phyloP scores from a whole-genome alignment of 2,113 vertebrate species.

The Pygoscelis adeliae region DNA sequence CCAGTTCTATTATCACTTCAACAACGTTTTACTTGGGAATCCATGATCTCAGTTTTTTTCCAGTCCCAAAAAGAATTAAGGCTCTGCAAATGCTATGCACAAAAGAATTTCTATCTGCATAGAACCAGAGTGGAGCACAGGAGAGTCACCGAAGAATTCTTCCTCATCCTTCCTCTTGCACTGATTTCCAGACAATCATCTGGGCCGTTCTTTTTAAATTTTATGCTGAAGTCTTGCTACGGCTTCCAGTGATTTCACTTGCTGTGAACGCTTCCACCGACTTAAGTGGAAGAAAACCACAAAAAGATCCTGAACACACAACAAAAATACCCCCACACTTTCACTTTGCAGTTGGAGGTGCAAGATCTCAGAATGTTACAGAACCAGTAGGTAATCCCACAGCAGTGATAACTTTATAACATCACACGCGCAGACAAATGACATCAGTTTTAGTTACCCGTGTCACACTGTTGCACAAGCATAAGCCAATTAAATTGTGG shows the following conservation, averaged over 20 bases:
- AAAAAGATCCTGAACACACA: background rate
- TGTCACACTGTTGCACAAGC: background rate
- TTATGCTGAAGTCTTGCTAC: background rate
- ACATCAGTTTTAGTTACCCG: background rate
- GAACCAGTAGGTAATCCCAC: background rate
- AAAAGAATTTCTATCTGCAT: background rate
- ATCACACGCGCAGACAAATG: background rate
- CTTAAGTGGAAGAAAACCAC: background rate
- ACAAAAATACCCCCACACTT: background rate
- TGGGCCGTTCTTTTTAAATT: fast-evolving
- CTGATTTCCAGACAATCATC: background rate
- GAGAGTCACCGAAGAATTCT: background rate
- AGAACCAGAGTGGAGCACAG: background rate
- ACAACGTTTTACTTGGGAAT: background rate
- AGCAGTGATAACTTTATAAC: background rate
- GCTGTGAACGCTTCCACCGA: background rate
- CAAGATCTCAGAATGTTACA: background rate
- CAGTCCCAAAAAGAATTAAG: background rate
- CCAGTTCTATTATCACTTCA: background rate
- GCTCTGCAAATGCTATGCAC: background rate
- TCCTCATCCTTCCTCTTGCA: background rate
- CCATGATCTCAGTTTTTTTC: background rate
- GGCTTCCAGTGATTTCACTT: background rate
- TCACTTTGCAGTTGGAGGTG: background rate
- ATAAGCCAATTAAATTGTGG: background rate